Evolutionary conservation across 2,113 vertebrate species (phyloP), one percentile per base, ranked within the genome.

Genomic region (Periophthalmus modestus): DNA sequence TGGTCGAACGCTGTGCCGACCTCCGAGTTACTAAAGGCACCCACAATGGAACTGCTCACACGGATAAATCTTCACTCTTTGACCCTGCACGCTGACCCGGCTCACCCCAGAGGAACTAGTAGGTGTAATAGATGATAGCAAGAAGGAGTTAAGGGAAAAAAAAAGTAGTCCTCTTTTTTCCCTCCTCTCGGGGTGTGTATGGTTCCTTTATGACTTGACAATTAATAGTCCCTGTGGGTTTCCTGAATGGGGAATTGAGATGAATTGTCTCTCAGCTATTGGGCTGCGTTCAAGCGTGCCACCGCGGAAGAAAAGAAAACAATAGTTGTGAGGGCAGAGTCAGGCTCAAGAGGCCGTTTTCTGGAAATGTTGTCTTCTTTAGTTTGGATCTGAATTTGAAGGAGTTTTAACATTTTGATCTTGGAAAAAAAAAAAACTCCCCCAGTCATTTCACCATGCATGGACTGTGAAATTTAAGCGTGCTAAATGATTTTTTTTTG

Each of bases 221-320:
- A 91, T 90, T 91, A 92, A 92, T 92, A 84, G 87, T 86, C 90
- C 88, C 87, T 91, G 88, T 87, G 80, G 89, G 86, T 80, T 86
- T 74, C 85, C 85, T 90, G 85, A 91, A 89, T 81, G 79, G 83
- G 28, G 89, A 90, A 89, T 91, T 91, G 89, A 90, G 90, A 92
- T 76, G 73, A 83, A 91, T 91, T 92, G 91, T 90, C 82, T 88
- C 78, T 83, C 4, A 43, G 81, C 89, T 77, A 85, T 93, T 94
- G 81, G 74, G 88, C 84, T 90, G 81, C 90, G 77, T 77, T 93
- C 89, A 89, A 91, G 92, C 92, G 81, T 90, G 87, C 78, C 73
- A 52, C 79, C 65, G 43, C 77, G 89, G 87, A 65, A 59, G 52
- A 66, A 66, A 39, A 54, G 74, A 78, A 81, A 87, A 86, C 80